Percentiles rank a stretch among this genome's conserved stretches.
Evolutionary conservation across 2,113 vertebrate species (phyloP).

Genomic region (Ivindomyrus marchei): DNA sequence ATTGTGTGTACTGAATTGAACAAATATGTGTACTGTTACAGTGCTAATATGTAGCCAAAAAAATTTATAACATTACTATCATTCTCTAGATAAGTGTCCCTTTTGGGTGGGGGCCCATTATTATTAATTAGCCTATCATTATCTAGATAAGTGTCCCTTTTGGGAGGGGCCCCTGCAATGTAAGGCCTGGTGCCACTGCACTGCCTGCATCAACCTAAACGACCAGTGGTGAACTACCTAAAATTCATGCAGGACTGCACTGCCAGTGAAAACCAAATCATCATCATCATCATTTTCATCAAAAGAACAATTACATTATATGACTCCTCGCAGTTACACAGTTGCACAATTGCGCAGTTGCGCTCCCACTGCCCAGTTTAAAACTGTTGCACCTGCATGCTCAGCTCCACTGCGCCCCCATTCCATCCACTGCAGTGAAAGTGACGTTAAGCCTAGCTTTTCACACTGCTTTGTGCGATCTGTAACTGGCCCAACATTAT

Average conservation of each 20-base stretch:
- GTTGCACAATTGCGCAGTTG: too few relatives aligned
- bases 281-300: neutral
- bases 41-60: too few relatives aligned
- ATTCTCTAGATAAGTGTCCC: neutral
- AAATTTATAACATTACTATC: neutral
- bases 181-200: neutral
- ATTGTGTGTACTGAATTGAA: too few relatives aligned
- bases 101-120: neutral
- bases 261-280: neutral
- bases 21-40: too few relatives aligned
- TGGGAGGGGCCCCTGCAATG: neutral
- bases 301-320: neutral
- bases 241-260: neutral
- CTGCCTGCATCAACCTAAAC: neutral
- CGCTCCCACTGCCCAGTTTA: neutral
- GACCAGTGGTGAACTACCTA: neutral
- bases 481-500: neutral
- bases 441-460: neutral
- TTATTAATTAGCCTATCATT: neutral
- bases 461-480: neutral
- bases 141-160: neutral
- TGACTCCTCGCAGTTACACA: neutral
- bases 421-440: neutral
- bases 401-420: neutral
- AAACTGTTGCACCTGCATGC: neutral